Evolutionary conservation across 2,113 vertebrate species (phyloP).

Genomic region (Oreotrochilus melanogaster): DNA sequence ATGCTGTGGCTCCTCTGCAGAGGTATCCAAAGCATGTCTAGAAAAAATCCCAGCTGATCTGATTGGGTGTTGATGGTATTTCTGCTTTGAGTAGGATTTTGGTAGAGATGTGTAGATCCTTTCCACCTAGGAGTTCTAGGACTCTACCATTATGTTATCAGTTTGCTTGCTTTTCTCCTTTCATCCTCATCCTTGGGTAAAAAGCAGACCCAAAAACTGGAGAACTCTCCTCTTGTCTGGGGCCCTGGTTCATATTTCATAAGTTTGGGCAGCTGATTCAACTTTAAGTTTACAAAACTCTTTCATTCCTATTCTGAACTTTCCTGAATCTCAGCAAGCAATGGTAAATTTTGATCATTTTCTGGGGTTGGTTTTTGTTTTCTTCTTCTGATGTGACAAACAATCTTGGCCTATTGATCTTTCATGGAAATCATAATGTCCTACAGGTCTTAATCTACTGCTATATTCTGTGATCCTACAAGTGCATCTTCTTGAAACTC

Average conservation of each 20-base stretch:
- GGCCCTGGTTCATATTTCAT: neutral
- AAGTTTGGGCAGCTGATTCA: neutral
- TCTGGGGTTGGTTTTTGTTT: fast-evolving
- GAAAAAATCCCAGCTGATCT: neutral
- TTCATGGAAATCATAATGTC: neutral
- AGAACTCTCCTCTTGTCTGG: neutral
- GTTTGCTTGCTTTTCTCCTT: neutral
- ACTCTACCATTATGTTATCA: neutral
- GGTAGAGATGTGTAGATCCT: neutral
- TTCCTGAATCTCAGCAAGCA: neutral
- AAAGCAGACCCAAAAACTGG: neutral
- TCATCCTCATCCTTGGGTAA: neutral
- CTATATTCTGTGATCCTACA: neutral
- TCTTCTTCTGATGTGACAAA: neutral
- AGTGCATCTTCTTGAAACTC: neutral
- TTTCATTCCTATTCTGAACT: neutral
- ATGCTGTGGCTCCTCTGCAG: neutral
- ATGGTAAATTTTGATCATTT: neutral
- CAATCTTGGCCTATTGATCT: neutral
- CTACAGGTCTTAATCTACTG: neutral
- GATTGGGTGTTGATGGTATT: neutral
- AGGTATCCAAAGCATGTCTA: neutral
- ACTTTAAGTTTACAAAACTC: neutral
- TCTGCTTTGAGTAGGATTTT: neutral
- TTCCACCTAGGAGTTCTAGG: neutral